Evolutionary conservation across 2,797 vertebrate genomes (phyloP).

Genomic region (Todus mexicanus): DNA sequence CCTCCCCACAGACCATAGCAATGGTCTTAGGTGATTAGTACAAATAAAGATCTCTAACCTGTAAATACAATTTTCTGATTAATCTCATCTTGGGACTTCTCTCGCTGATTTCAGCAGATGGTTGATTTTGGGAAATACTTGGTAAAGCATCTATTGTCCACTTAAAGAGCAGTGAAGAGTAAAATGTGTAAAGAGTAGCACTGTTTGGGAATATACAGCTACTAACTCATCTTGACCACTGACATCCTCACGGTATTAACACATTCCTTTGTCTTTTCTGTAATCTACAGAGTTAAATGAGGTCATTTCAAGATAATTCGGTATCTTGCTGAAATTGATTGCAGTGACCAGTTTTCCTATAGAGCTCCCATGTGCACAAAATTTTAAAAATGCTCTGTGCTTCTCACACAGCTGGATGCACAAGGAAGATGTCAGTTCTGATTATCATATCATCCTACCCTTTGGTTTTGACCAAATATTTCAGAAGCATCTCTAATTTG

Average conservation of each 20-base stretch:
- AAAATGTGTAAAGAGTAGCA: background rate
- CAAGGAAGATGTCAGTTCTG: background rate
- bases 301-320: background rate
- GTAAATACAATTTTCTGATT: background rate
- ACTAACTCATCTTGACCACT: background rate
- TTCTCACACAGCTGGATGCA: background rate
- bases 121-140: background rate
- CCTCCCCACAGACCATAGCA: background rate
- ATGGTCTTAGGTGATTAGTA: background rate
- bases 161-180: background rate
- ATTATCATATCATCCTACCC: background rate
- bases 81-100: background rate
- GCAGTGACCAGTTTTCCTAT: background rate
- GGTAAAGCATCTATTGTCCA: background rate
- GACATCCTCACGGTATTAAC: background rate
- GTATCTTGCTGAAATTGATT: background rate
- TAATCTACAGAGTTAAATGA: background rate
- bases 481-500: background rate
- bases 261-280: background rate
- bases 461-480: background rate
- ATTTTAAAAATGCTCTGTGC: background rate
- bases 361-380: accelerated
- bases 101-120: background rate
- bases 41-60: background rate
- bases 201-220: background rate